A percentile compares a stretch with the other conserved stretches of the same genome.
Evolutionary conservation across 1,140 invertebrate genomes (phyloP).

Genomic region (Pseudomyrmex dendroicus): DNA sequence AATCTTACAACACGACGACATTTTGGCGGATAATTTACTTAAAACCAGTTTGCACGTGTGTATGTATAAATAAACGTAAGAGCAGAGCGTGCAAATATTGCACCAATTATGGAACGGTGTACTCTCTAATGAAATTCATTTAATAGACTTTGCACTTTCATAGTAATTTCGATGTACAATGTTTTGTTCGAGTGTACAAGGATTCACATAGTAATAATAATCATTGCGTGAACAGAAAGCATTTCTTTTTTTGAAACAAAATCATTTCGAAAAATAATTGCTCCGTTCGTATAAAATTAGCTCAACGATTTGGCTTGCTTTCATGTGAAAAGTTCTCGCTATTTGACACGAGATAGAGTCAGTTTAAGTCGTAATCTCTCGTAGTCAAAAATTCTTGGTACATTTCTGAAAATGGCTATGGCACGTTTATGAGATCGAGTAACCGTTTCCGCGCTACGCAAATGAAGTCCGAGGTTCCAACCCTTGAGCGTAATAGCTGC

Average conservation of each 20-base stretch:
- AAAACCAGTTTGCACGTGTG: constrained; percentile 3
- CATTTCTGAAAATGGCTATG: constrained; percentile 24
- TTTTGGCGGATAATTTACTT: constrained; percentile 31
- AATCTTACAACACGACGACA: background rate
- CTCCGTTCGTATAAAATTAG: no score
- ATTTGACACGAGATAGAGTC: background rate
- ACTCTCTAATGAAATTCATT: constrained; percentile 37
- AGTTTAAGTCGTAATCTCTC: constrained; percentile 2
- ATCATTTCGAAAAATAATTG: no score
- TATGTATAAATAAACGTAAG: background rate
- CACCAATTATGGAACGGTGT: constrained; percentile 10
- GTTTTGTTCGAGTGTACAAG: constrained; percentile 31
- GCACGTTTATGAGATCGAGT: constrained; percentile 44
- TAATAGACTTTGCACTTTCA: constrained; percentile 46
- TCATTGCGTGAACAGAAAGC: background rate
- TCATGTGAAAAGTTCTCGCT: background rate
- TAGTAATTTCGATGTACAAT: constrained; percentile 47
- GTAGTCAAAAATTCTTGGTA: constrained; percentile 24
- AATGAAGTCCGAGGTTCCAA: constrained; percentile 24
- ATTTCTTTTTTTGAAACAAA: background rate
- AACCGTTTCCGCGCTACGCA: constrained; percentile 28
- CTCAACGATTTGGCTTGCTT: background rate
- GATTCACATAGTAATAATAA: constrained; percentile 16
- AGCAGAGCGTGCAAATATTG: background rate
- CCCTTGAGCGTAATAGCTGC: constrained; percentile 5